Conservation (phyloP, 2,797 vertebrate species). For the Bufotes viridis region DNA sequence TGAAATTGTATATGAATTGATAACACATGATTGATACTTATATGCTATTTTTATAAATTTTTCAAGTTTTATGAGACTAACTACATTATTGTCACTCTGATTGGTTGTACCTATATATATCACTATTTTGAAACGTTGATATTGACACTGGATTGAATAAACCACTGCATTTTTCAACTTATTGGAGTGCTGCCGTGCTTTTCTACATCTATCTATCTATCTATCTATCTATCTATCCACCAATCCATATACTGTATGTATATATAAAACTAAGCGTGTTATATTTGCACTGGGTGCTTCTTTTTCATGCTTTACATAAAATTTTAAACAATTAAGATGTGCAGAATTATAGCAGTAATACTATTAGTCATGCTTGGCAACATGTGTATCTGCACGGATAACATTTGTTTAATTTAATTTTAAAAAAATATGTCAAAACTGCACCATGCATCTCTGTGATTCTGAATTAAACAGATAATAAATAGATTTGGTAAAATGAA, state of each 20-base stretch:
- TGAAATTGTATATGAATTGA: no score
- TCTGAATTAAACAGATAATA: neutral
- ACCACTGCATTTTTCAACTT: no score
- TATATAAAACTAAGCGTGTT: neutral
- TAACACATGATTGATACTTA: no score
- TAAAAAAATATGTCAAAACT: constrained; percentile 1
- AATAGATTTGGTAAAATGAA: neutral
- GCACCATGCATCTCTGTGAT: neutral
- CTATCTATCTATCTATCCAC: no score
- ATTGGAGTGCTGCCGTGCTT: no score
- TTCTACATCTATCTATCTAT: no score
- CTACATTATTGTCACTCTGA: no score
- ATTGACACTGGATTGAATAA: no score
- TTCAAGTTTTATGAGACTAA: no score
- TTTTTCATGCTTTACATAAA: neutral
- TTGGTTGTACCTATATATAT: no score
- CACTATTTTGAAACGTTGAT: no score
- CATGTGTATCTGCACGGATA: constrained; percentile 19
- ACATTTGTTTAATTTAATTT: constrained; percentile 26
- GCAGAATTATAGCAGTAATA: constrained; percentile 14
- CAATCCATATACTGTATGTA: neutral
- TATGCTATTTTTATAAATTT: no score
- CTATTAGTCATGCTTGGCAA: constrained; percentile 34
- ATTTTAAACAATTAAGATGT: neutral
- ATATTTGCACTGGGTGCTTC: neutral